Conservation (phyloP, 2,113 vertebrate species). For the Actenoides lindsayi region DNA sequence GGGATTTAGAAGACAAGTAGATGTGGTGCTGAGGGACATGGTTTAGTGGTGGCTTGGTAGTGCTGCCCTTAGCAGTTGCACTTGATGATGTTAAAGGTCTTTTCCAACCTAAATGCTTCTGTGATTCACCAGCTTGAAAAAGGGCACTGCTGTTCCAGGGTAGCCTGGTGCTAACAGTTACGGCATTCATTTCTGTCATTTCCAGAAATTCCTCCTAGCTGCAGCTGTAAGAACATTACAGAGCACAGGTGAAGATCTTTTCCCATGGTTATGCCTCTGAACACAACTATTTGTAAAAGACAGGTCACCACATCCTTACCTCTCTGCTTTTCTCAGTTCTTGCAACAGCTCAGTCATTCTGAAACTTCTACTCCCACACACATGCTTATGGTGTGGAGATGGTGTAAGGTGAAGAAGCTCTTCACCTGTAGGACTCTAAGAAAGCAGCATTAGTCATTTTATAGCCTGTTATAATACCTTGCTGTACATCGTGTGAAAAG, state of each 20-base stretch:
- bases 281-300: neutral
- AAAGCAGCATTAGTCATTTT: neutral
- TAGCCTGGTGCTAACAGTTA: neutral
- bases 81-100: neutral
- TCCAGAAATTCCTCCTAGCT: neutral
- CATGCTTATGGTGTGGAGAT: neutral
- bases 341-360: neutral
- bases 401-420: neutral
- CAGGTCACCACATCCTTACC: neutral
- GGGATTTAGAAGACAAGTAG: neutral
- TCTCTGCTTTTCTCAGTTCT: neutral
- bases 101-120: neutral
- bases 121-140: neutral
- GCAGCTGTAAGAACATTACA: neutral
- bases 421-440: neutral
- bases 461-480: neutral
- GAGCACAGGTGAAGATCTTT: neutral
- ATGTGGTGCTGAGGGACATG: neutral
- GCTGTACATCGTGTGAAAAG: neutral
- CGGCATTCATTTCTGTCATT: neutral
- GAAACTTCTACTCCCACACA: neutral
- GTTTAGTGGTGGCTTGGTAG: neutral
- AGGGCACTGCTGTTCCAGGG: neutral
- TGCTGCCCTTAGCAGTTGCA: neutral
- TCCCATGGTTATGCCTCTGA: neutral